Evolutionary conservation across 2,113 vertebrate species (phyloP), one percentile per base, ranked within the genome.

Genomic region (Meriones unguiculatus): DNA sequence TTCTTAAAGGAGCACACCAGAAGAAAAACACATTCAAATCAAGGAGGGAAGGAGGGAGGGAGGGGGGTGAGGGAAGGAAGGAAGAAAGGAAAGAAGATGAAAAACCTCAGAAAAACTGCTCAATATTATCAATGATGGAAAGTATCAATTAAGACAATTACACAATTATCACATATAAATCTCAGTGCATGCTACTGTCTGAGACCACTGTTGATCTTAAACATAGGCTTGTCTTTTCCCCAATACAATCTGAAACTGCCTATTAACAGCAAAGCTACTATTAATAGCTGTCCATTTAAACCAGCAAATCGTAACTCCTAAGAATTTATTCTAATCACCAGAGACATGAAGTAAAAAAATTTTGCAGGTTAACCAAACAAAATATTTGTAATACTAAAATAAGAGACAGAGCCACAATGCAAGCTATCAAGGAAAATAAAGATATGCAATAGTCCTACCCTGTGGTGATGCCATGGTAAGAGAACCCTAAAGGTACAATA

Each of bases 251-350:
- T 86, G 46, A 72, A 28, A 91, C 80, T 41, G 67, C 0, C 10
- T 62, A 41, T 15, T 12, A 93, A 88, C 18, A 54, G 17, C 52
- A 86, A 85, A 88, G 93, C 22, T 67, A 2, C 15, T 46, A 64
- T 17, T 41, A 65, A 30, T 46, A 30, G 64, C 28, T 64, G 17
- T 77, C 75, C n/a, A 1, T 92, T 94, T 92, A 86, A 89, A 24
- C 32, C 22, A 80, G 25, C 12, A 90, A 62, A 88, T 64, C 65
- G 82, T 87, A 87, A 50, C 65, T 90, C 80, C 46, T 59, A 76
- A 93, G 77, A 89, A 86, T 57, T 89, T 90, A 64, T 81, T 94
- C n/a, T 77, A 84, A 80, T 89, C 75, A 82, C n/a, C 25, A 84
- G 22, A 93, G 62, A 82, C 69, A 24, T 59, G 12, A 46, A 87